phyloP scores from a whole-genome alignment of 2,113 vertebrate species.

The Aldabrachelys gigantea region DNA sequence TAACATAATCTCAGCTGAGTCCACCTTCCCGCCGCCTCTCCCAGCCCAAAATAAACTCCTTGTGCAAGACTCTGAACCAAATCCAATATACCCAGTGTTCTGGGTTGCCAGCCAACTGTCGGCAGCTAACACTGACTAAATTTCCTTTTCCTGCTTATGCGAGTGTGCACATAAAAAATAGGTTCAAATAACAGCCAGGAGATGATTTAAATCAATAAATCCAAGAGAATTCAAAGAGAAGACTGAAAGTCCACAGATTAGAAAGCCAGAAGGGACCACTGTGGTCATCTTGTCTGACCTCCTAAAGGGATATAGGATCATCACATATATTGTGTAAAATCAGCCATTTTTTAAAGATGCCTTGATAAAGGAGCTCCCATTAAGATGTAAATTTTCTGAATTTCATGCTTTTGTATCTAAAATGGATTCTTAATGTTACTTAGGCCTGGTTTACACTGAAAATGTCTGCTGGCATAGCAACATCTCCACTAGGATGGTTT shows the following conservation, averaged over 20 bases:
- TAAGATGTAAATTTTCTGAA: background rate
- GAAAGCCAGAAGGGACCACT: background rate
- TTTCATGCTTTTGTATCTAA: constrained; percentile 26
- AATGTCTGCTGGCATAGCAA: background rate
- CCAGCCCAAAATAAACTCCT: constrained; percentile 68
- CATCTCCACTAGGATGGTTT: background rate
- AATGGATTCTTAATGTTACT: background rate
- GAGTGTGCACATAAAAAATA: background rate
- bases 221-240: constrained; percentile 19
- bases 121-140: constrained; percentile 37
- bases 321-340: background rate
- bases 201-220: constrained; percentile 31
- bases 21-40: constrained; percentile 32
- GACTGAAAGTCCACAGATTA: background rate
- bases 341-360: background rate
- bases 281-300: background rate
- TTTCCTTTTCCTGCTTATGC: constrained; percentile 37
- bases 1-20: constrained; percentile 36
- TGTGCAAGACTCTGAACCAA: constrained; percentile 51
- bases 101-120: constrained; percentile 58
- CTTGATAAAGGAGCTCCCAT: constrained; percentile 23
- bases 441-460: background rate
- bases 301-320: background rate
- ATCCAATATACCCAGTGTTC: constrained; percentile 35
- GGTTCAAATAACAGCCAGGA: background rate